phyloP scores from a whole-genome alignment of 1,140 invertebrate genomes.

The Lepidurus apus region DNA sequence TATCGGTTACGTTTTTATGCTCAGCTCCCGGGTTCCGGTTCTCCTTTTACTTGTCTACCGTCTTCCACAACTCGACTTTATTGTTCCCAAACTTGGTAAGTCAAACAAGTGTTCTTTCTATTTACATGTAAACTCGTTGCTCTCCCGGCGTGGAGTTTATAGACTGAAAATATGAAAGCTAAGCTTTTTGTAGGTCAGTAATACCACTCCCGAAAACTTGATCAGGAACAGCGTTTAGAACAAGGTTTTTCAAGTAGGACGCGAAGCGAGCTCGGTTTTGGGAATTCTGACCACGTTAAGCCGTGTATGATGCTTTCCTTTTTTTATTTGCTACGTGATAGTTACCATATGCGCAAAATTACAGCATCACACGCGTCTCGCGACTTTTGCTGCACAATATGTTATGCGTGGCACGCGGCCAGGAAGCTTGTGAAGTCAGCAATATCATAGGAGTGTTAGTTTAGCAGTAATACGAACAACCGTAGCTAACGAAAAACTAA shows the following conservation, averaged over 20 bases:
- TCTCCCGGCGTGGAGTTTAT: too few species aligned
- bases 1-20: neutral
- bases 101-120: neutral
- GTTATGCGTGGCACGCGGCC: constrained; percentile 20
- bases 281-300: neutral
- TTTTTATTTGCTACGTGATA: neutral
- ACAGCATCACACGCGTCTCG: neutral
- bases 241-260: neutral
- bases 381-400: constrained; percentile 14
- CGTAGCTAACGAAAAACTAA: neutral
- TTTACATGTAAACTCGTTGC: neutral
- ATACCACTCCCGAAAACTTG: neutral
- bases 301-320: neutral
- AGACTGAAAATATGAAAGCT: neutral
- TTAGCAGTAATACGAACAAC: constrained; percentile 15
- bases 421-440: constrained; percentile 10
- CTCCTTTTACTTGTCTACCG: neutral
- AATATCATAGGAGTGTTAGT: neutral
- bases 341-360: constrained; percentile 15
- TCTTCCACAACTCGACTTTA: neutral
- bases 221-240: neutral
- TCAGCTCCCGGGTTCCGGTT: neutral
- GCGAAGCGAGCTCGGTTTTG: neutral
- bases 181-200: constrained; percentile 2
- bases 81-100: neutral